Conservation (phyloP, 2,113 vertebrate genomes). For the Dicrurus megarhynchus region DNA sequence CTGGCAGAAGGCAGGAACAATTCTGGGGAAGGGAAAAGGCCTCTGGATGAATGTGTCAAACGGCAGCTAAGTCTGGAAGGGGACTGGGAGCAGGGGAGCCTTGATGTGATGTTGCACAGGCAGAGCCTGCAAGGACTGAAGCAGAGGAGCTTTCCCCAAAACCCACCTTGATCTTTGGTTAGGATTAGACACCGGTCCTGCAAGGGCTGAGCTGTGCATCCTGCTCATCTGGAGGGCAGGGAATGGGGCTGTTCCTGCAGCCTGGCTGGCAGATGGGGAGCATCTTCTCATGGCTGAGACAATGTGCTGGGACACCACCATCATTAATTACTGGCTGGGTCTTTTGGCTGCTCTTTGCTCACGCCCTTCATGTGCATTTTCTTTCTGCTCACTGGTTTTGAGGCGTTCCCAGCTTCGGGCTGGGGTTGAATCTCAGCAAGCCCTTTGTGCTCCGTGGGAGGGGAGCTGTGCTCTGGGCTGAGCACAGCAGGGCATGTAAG, state of each 20-base stretch:
- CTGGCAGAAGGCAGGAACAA: conserved; percentile 2
- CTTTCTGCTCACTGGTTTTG: not conserved
- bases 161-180: not conserved
- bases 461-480: not conserved
- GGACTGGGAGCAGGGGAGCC: not conserved
- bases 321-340: not conserved
- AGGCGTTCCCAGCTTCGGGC: not conserved
- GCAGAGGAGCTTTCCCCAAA: not conserved
- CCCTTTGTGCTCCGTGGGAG: not conserved
- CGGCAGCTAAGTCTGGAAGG: not conserved
- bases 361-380: not conserved
- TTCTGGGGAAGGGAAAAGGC: not conserved
- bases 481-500: rapidly evolving
- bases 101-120: not conserved
- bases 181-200: not conserved
- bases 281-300: not conserved
- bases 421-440: not conserved
- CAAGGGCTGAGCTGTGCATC: not conserved
- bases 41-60: not conserved
- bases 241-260: not conserved
- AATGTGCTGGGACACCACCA: not conserved
- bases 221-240: not conserved
- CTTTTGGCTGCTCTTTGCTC: not conserved
- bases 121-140: not conserved
- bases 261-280: not conserved